phyloP scores from a whole-genome alignment of 2,888 invertebrate species.

The Copidosoma aretas region DNA sequence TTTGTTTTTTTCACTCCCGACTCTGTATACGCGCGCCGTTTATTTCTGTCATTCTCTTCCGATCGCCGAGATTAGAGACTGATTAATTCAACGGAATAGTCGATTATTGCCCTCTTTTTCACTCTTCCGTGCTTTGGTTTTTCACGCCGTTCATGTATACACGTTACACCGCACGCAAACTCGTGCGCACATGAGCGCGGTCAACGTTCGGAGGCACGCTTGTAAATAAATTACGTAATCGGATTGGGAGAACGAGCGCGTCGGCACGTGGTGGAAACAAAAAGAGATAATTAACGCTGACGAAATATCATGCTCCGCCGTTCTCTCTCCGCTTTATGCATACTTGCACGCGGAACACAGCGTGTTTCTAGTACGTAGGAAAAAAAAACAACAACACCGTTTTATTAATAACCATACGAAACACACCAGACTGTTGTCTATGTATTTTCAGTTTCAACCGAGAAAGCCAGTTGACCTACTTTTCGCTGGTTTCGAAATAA shows the following conservation, averaged over 20 bases:
- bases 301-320: not conserved
- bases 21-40: too few species aligned
- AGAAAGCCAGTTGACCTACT: constrained; percentile 32
- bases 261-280: not conserved
- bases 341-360: not conserved
- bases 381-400: not conserved
- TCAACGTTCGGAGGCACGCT: constrained; percentile 8
- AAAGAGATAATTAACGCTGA: not conserved
- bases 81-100: constrained; percentile 16
- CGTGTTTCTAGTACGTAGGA: constrained; percentile 9
- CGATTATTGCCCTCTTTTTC: not conserved
- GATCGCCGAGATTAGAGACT: constrained; percentile 3
- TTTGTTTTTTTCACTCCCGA: too few species aligned
- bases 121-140: too few species aligned
- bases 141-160: too few species aligned
- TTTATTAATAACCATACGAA: not conserved
- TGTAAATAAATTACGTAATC: constrained; percentile 12
- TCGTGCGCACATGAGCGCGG: constrained; percentile 10
- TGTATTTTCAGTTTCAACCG: constrained; percentile 16
- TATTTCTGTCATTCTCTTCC: not conserved
- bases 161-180: too few species aligned
- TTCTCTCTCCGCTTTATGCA: not conserved
- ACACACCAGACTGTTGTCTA: too few species aligned
- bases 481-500: constrained; percentile 30
- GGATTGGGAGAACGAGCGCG: constrained; percentile 8